Percentiles rank a stretch among this genome's conserved stretches.
Conservation (phyloP, 2,797 vertebrate species). For the Melanotaenia maccullochi region DNA sequence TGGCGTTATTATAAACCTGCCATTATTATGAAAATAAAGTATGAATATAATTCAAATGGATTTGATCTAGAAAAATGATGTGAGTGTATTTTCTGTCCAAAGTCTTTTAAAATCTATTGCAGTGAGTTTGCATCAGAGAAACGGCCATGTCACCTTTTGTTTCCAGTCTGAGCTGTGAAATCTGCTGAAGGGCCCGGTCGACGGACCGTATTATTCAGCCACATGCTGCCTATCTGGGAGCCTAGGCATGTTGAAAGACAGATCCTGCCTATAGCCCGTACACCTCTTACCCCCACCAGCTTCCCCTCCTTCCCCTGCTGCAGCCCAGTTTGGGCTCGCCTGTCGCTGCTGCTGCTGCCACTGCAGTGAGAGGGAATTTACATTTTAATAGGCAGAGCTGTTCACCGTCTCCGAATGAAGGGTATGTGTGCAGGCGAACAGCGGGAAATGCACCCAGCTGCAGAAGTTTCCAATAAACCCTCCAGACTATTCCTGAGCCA, state of each 20-base stretch:
- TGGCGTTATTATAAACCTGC: no score
- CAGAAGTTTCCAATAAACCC: constrained; percentile 84
- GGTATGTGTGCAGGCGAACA: constrained; percentile 83
- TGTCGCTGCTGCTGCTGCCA: constrained; percentile 45
- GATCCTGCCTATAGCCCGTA: constrained; percentile 59
- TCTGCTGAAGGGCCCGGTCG: constrained; percentile 36
- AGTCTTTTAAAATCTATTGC: constrained; percentile 8
- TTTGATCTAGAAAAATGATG: no score
- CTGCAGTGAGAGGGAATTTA: constrained; percentile 84
- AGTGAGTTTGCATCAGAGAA: constrained; percentile 29
- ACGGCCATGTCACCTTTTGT: constrained; percentile 56
- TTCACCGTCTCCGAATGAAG: constrained; percentile 81
- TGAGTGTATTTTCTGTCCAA: not conserved
- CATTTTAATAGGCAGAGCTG: constrained; percentile 88
- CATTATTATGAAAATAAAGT: no score
- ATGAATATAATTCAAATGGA: no score
- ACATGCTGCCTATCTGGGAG: constrained; percentile 67
- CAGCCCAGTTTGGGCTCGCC: constrained; percentile 70
- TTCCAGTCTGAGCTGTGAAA: constrained; percentile 49
- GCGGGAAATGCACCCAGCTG: constrained; percentile 82
- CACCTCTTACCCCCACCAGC: constrained; percentile 65
- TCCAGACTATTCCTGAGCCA: constrained; percentile 78
- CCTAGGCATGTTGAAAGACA: constrained; percentile 63
- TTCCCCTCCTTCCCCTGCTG: constrained; percentile 60
- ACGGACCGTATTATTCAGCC: constrained; percentile 53